These are phyloP conservation scores for Macquaria ambigua DNA, from an alignment of 2,113 vertebrate genomes.

Conservation along the genomic window DNA sequence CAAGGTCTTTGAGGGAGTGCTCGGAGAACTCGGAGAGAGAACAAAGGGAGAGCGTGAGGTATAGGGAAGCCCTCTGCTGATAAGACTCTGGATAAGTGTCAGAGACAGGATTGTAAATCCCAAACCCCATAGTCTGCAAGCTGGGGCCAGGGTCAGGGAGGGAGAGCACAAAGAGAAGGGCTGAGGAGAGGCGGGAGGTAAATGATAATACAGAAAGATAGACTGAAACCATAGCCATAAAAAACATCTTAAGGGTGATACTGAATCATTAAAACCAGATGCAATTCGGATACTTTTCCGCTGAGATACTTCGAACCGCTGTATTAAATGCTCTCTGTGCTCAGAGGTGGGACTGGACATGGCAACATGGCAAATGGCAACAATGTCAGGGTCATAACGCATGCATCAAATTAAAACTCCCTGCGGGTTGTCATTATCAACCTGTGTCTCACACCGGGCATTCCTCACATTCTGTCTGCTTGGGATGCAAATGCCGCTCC, in stretches of 20 bases:
- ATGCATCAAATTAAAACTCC: slow-evolving; percentile 61
- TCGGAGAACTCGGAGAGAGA: slow-evolving; percentile 52
- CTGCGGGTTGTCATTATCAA: slow-evolving; percentile 40
- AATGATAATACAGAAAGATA: slow-evolving; percentile 66
- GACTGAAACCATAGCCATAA: slow-evolving; percentile 61
- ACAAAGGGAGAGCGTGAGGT: slow-evolving; percentile 73
- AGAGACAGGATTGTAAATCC: slow-evolving; percentile 74
- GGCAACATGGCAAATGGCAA: slow-evolving; percentile 54
- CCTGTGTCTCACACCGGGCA: slow-evolving; percentile 42
- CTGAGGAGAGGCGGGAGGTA: slow-evolving; percentile 58
- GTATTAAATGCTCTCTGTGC: background rate
- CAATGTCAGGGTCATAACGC: slow-evolving; percentile 51
- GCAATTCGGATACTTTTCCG: slow-evolving; percentile 22
- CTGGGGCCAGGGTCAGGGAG: slow-evolving; percentile 70
- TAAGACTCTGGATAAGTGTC: slow-evolving; percentile 67
- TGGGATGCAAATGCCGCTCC: background rate
- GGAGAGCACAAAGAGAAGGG: slow-evolving; percentile 50
- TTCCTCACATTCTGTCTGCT: slow-evolving; percentile 65
- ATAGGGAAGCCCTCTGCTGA: slow-evolving; percentile 59
- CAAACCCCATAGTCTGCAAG: slow-evolving; percentile 56
- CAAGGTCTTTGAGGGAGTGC: slow-evolving; percentile 74
- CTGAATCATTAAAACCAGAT: slow-evolving; percentile 65
- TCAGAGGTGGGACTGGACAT: slow-evolving; percentile 16
- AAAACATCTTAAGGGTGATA: slow-evolving; percentile 57
- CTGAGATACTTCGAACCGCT: slow-evolving; percentile 11